A percentile compares a stretch with the other conserved stretches of the same genome.
phyloP scores from a whole-genome alignment of 2,797 vertebrate species.

The Clarias pachynema region DNA sequence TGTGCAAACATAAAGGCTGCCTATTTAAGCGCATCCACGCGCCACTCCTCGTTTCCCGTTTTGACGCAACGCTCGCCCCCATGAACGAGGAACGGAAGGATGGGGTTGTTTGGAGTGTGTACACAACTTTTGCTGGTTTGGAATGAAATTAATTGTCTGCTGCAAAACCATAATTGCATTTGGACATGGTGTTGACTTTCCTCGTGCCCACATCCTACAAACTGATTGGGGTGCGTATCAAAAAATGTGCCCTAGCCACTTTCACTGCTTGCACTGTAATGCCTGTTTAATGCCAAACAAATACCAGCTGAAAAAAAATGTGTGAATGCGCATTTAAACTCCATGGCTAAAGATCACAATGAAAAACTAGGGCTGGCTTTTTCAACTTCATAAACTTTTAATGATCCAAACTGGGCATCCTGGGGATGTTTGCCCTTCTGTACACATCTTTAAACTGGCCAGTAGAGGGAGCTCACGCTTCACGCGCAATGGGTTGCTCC shows the following conservation, averaged over 20 bases:
- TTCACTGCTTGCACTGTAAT: not conserved
- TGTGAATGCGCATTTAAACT: not conserved
- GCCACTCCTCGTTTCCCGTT: slow-evolving; percentile 78
- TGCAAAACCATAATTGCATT: slow-evolving; percentile 40
- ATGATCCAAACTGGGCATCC: not conserved
- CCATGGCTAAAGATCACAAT: not conserved
- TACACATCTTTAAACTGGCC: slow-evolving; percentile 43
- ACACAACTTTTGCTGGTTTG: slow-evolving; percentile 62
- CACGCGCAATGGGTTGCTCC: not conserved
- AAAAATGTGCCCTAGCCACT: not conserved
- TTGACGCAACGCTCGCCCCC: slow-evolving; percentile 74
- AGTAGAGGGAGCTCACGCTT: slow-evolving; percentile 68
- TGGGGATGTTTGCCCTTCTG: not conserved
- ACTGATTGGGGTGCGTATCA: not conserved
- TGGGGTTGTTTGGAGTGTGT: slow-evolving; percentile 44
- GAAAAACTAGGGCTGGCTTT: too few species aligned
- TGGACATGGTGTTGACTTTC: slow-evolving; percentile 15
- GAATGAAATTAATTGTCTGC: slow-evolving; percentile 60
- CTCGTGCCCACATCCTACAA: slow-evolving; percentile 18
- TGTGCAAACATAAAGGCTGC: slow-evolving; percentile 62
- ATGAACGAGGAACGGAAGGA: slow-evolving; percentile 74
- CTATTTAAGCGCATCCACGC: slow-evolving; percentile 77
- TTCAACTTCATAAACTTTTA: not conserved
- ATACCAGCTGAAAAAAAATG: not conserved
- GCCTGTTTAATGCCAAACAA: not conserved